Base-by-base conservation (phyloP, 2,888 invertebrate species). In the Uloborus plumipes region DNA sequence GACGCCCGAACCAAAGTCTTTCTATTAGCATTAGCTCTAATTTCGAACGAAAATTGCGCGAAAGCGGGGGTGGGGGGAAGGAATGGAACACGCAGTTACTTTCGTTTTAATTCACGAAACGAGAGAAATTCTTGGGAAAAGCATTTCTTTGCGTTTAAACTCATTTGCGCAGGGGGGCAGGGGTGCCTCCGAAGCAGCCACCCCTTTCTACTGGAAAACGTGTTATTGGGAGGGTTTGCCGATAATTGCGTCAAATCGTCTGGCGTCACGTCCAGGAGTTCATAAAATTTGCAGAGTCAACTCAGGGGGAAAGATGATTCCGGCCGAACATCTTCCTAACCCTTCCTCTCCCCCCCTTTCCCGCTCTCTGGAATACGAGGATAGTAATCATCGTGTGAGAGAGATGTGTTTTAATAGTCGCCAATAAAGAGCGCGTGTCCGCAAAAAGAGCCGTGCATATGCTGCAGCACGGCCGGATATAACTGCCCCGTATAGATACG, bases 201-300 rank as follows among this genome's bases (percentile, higher is more conserved):
- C 39, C 39, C 39, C 39, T 39, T 39, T 39, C 39, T 39, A 39
- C 39, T 39, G 39, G 39, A 39, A 39, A 39, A 70, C 80, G 80
- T 81, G 80, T 81, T 65, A 66, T 62, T 74, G 49, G 62, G 58
- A 65, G 58, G 77, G 64, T 78, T 71, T 71, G 64, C 55, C 70
- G 77, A 78, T 81, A 81, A 81, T 81, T 81, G 74, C 74, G 69
- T 64, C 80, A 81, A 81, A 75, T 81, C 70, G 69, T 62, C 55
- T 31, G 65, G 31, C 76, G 75, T 75, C 81, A 82, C 81, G 81
- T 76, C 39, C 75, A 22, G 1, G 39, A 64, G 75, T 82, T 82
- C 81, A 82, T 82, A 82, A 82, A 82, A 82, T 71, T 82, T 82
- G 81, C 81, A 82, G 81, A 75, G 81, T 75, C 75, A 82, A 82